Evolutionary conservation across 2,888 invertebrate species (phyloP).

Genomic region (Spialia ferax): DNA sequence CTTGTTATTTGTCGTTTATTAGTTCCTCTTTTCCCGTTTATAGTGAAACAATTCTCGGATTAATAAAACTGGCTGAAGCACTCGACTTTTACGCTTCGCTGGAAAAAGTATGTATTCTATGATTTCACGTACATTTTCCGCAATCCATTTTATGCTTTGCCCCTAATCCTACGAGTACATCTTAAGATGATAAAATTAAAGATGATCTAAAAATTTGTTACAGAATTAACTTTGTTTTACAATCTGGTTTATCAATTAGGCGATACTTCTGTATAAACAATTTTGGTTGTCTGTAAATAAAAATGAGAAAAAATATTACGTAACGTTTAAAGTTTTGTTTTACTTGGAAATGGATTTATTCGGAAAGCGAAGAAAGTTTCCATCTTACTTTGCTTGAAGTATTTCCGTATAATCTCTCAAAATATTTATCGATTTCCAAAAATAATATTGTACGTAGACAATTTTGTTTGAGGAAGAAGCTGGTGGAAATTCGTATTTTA

Average conservation of each 20-base stretch:
- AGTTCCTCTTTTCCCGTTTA: background rate
- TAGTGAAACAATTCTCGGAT: background rate
- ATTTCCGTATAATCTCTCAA: too few species aligned
- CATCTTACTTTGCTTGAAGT: conserved; percentile 7
- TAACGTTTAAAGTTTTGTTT: background rate
- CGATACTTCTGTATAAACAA: too few species aligned
- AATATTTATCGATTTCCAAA: too few species aligned
- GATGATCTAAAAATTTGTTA: background rate
- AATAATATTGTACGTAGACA: too few species aligned
- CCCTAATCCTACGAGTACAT: background rate
- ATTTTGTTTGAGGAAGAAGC: too few species aligned
- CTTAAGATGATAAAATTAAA: background rate
- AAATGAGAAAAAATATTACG: background rate
- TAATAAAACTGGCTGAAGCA: background rate
- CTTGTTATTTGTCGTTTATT: too few species aligned
- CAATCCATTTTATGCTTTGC: background rate
- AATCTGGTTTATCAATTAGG: too few species aligned
- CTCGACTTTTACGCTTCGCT: background rate
- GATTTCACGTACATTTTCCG: background rate
- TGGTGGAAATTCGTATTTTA: too few species aligned
- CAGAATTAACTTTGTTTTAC: too few species aligned
- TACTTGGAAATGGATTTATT: conserved; percentile 7
- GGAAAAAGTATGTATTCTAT: background rate
- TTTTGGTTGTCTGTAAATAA: too few species aligned
- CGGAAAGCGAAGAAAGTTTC: background rate